Conservation (phyloP, 2,797 vertebrate species). For the Rhabdophis nuchalis region DNA sequence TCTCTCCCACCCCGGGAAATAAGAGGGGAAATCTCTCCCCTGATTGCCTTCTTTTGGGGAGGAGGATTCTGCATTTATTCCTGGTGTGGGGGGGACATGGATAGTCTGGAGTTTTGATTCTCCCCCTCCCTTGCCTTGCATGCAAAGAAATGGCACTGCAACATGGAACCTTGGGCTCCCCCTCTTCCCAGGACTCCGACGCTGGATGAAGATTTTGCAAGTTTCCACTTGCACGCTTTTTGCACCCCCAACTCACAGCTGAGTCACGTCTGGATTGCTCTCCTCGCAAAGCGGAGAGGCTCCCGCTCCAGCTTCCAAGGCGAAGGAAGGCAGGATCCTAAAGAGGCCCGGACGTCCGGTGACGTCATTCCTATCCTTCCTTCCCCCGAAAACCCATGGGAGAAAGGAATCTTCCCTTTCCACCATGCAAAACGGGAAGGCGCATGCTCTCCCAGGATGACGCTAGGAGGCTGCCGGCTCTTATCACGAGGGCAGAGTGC, state of each 20-base stretch:
- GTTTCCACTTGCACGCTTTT: not conserved
- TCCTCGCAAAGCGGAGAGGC: not conserved
- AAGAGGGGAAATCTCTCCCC: not conserved
- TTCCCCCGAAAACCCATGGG: not conserved
- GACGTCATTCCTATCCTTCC: not conserved
- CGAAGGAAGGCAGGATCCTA: not conserved
- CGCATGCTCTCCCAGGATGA: not conserved
- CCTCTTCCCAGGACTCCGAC: not conserved
- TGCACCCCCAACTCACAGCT: not conserved
- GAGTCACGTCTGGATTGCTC: not conserved
- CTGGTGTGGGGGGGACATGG: accelerated
- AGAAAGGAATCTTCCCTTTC: not conserved
- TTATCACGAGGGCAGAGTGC: not conserved
- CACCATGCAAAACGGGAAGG: not conserved
- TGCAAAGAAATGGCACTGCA: not conserved
- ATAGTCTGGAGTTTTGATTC: not conserved
- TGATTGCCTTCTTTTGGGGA: not conserved
- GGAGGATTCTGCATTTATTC: not conserved
- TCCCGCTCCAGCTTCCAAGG: not conserved
- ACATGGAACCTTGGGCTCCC: not conserved
- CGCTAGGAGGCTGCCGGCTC: not conserved
- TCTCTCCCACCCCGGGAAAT: not conserved
- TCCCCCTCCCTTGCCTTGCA: not conserved
- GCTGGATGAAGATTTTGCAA: not conserved
- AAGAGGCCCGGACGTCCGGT: not conserved